Evolutionary conservation across 1,140 invertebrate genomes (phyloP).

Genomic region (Varroa destructor): DNA sequence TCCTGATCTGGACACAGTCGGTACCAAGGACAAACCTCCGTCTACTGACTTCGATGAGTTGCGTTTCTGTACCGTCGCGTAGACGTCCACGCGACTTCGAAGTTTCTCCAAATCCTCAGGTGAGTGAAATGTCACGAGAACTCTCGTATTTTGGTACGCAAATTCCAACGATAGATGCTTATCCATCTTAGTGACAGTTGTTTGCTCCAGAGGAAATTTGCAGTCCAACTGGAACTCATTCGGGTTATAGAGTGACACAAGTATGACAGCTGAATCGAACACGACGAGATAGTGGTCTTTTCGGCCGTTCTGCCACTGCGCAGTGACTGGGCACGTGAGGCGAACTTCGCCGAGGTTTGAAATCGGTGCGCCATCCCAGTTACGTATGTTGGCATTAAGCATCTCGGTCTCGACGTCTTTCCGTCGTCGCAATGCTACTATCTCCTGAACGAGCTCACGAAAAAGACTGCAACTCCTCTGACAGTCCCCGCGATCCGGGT

Average conservation of each 20-base stretch:
- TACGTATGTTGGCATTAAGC: conserved; percentile 72
- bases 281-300: conserved; percentile 13
- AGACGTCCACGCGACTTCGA: conserved; percentile 10
- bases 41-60: conserved; percentile 7
- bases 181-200: not conserved
- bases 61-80: conserved; percentile 17
- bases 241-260: not conserved
- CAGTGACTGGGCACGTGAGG: not conserved
- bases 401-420: conserved; percentile 92
- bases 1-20: not conserved
- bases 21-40: not conserved
- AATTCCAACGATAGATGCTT: not conserved
- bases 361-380: conserved; percentile 60
- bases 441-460: conserved; percentile 57
- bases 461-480: conserved; percentile 84
- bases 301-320: not conserved
- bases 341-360: not conserved
- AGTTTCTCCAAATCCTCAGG: conserved; percentile 7
- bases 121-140: conserved; percentile 3
- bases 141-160: not conserved
- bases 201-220: conserved; percentile 6
- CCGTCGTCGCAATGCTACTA: conserved; percentile 56
- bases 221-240: conserved; percentile 20
- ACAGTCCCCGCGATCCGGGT: conserved; percentile 86
- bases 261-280: conserved; percentile 2